Evolutionary conservation across 2,113 vertebrate genomes (phyloP).

Genomic region (Phyllostomus hastatus): DNA sequence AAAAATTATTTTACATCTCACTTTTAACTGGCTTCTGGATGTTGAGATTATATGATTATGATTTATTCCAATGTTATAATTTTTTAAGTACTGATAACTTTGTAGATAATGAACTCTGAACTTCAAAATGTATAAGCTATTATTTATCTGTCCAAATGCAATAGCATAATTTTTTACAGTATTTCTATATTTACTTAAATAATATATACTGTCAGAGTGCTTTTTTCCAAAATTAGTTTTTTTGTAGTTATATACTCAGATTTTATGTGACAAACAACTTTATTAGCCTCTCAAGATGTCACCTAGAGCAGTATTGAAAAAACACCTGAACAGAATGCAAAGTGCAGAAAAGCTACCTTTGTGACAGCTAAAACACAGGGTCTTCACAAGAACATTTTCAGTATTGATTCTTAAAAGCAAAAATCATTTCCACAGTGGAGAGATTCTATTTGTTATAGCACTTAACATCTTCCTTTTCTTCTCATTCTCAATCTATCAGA

Average conservation of each 20-base stretch:
- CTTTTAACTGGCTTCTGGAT: background rate
- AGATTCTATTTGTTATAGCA: background rate
- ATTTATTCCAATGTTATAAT: background rate
- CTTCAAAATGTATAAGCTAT: background rate
- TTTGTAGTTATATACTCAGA: background rate
- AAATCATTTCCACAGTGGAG: background rate
- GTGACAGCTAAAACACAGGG: constrained; percentile 35
- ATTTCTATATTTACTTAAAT: background rate
- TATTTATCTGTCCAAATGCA: background rate
- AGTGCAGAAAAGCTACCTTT: constrained; percentile 39
- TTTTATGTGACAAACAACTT: constrained; percentile 43
- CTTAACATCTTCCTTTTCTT: constrained; percentile 29
- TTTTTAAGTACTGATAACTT: background rate
- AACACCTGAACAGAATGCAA: constrained; percentile 37
- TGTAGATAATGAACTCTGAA: background rate
- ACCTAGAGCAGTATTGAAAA: background rate
- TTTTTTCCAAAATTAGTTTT: constrained; percentile 15
- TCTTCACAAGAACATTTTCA: constrained; percentile 41
- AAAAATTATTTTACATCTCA: background rate
- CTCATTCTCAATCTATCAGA: background rate
- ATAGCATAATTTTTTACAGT: background rate
- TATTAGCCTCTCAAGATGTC: constrained; percentile 45
- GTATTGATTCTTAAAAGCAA: constrained; percentile 55
- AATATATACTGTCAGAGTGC: background rate
- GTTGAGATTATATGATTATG: background rate